Conservation (phyloP, 2,888 invertebrate species). For the Aleiodes leptofemur region DNA sequence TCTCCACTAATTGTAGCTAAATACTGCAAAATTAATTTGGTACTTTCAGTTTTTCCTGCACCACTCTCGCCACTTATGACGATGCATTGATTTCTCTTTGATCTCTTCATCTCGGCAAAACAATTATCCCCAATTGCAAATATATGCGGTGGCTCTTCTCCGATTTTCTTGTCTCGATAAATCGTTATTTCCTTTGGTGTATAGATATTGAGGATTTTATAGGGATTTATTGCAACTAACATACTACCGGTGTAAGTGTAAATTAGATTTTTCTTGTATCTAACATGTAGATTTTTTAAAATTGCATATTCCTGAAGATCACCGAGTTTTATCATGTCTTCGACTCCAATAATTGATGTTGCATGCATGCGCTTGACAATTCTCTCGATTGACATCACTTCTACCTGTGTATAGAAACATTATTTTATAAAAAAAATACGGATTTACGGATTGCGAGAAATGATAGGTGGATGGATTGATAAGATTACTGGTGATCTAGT, state of each 20-base stretch:
- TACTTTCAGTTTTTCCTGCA: constrained; percentile 97
- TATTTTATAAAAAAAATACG: constrained; percentile 17
- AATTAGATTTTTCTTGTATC: constrained; percentile 91
- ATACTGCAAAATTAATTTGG: constrained; percentile 95
- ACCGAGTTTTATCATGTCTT: constrained; percentile 96
- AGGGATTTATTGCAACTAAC: constrained; percentile 96
- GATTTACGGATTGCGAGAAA: background rate
- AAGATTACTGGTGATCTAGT: constrained; percentile 19
- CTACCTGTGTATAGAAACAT: constrained; percentile 48
- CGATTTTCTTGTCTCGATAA: constrained; percentile 89
- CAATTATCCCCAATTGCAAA: constrained; percentile 96
- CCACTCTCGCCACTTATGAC: constrained; percentile 98
- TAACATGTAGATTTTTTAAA: constrained; percentile 90
- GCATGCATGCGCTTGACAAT: constrained; percentile 85
- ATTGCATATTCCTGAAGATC: constrained; percentile 97
- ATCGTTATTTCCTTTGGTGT: constrained; percentile 90
- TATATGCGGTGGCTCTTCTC: constrained; percentile 94
- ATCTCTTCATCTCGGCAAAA: constrained; percentile 87
- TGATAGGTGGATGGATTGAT: constrained; percentile 6
- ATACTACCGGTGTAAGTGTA: constrained; percentile 98
- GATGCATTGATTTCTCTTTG: constrained; percentile 90
- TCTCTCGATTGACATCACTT: constrained; percentile 75
- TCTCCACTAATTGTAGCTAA: constrained; percentile 95
- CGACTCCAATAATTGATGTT: constrained; percentile 88
- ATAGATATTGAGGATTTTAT: constrained; percentile 95